These are phyloP conservation scores for Sphaerodactylus townsendi DNA, from an alignment of 2,113 vertebrate genomes.

Conservation along the genomic window DNA sequence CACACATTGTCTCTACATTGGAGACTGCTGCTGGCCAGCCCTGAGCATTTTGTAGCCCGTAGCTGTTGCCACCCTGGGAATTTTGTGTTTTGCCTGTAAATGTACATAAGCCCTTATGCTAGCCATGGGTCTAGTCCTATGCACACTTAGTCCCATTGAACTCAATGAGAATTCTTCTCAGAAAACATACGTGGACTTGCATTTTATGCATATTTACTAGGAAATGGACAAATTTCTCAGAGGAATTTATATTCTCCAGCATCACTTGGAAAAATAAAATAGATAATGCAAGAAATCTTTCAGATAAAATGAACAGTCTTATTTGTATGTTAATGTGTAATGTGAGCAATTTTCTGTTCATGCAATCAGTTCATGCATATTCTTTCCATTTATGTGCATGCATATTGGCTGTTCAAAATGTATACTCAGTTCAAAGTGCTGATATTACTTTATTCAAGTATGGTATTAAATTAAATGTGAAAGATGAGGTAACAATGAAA, in stretches of 20 bases:
- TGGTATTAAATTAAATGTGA: neutral
- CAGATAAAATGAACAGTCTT: neutral
- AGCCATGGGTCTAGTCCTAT: neutral
- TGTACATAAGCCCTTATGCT: too few species aligned
- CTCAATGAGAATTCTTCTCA: neutral
- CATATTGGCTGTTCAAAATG: too few species aligned
- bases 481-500: neutral
- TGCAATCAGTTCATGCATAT: neutral
- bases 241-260: neutral
- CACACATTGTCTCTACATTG: neutral
- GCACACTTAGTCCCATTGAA: neutral
- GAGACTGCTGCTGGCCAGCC: neutral
- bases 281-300: neutral
- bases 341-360: neutral
- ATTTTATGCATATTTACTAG: neutral
- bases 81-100: too few species aligned
- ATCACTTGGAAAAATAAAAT: too few species aligned
- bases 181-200: neutral
- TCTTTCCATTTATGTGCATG: neutral
- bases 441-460: too few species aligned
- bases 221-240: neutral
- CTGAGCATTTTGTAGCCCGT: too few species aligned
- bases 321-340: neutral
- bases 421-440: too few species aligned
- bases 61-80: too few species aligned